These are phyloP conservation scores for Cyanoramphus novaezelandiae DNA, from an alignment of 2,113 vertebrate genomes.

Conservation along the genomic window DNA sequence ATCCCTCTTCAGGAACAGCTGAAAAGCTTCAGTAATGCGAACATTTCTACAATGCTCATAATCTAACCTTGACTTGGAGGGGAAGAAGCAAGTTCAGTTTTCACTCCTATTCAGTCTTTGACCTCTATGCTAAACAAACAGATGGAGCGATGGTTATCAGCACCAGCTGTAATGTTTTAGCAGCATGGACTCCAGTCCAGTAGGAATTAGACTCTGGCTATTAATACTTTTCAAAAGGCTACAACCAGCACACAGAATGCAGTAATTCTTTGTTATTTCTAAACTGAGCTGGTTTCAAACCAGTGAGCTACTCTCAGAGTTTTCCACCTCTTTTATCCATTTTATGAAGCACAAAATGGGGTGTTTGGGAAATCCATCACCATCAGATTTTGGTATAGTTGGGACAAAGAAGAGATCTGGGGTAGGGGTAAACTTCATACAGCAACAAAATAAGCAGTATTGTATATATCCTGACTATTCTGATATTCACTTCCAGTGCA, in stretches of 20 bases:
- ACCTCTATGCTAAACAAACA: background rate
- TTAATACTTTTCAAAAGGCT: background rate
- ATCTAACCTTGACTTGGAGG: background rate
- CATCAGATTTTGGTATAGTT: background rate
- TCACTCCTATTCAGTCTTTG: background rate
- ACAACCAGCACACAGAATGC: background rate
- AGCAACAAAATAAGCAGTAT: background rate
- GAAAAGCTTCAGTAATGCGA: background rate
- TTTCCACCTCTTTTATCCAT: background rate
- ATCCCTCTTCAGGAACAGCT: background rate
- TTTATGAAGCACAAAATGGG: background rate
- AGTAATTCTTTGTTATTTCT: background rate
- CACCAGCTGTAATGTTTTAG: background rate
- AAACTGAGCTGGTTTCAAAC: background rate
- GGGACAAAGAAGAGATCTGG: background rate
- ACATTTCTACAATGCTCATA: background rate
- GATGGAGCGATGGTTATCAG: background rate
- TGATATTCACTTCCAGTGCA: background rate
- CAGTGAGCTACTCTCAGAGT: background rate
- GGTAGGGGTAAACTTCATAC: background rate
- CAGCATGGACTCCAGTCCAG: background rate
- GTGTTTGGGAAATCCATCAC: background rate
- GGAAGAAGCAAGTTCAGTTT: background rate
- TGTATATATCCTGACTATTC: background rate
- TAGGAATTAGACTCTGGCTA: background rate